Base-by-base conservation (phyloP, 1,140 invertebrate species). In the Hypothenemus hampei region DNA sequence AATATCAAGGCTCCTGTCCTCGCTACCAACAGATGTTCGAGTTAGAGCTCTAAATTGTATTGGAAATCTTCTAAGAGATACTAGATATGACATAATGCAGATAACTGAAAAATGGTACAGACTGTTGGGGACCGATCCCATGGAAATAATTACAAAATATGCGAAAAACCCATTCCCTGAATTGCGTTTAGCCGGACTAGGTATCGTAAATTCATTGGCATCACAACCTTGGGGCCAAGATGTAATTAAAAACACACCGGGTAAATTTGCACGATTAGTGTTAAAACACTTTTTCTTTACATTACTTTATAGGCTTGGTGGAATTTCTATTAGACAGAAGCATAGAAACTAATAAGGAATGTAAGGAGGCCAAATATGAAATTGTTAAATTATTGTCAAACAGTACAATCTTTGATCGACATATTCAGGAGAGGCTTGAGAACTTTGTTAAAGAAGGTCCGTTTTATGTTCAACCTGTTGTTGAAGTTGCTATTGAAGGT, bases 301-400 rank as follows among this genome's bases (percentile, higher is more conserved):
- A 36, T 51, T 39, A 24, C 50, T 57, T 57, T 61, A 8, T 67
- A 75, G 85, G 87, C 21, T 78, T 91, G 24, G 63, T 84, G 3
- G 88, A 91, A 69, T 90, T 84, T 68, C 68, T 92, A 3, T 65
- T 92, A 2, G 82, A 91, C 63, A 72, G 88, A 21, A 76, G 77
- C 43, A 72, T 77, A 1, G 85, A 89, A 66, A 73, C 77, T 1
- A 77, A 77, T 45, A 89, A 87, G 65, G 80, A 85, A 50, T 82
- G 81, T 18, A 87, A 85, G 66, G 83, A 87, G 63, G 67, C 73
- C 0, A 92, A 91, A 66, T 91, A 80, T 72, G 78, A 81, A 54
- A 75, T 92, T 15, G 76, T 92, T 5, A 76, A 77, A 59, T 73
- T 74, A 37, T 67, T 93, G 20, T 73, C 80, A 1, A 72, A 77